Evolutionary conservation across 2,797 vertebrate species (phyloP), one percentile per base, ranked within the genome.

Genomic region (Pipistrellus pipistrellus): DNA sequence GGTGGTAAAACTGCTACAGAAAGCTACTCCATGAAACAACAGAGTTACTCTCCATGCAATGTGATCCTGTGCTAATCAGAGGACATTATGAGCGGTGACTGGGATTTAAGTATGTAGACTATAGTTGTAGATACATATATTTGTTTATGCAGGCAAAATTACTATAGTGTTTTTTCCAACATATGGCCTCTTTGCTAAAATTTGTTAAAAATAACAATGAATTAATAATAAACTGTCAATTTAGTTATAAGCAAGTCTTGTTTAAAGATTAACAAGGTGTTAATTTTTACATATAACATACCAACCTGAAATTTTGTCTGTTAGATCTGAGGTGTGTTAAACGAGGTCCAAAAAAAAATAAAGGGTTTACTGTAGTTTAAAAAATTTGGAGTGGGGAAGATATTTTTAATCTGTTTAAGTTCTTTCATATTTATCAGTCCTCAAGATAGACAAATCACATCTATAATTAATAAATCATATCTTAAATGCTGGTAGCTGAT

Each of bases 361-460:
- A 17, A 64, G 62, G 30, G 62, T n/a, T 64, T 64, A 8, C 62
- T 64, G 30, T 68, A 35, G 66, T 48, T 55, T 90, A 32, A 78
- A 91, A 85, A 59, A 38, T 83, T 55, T 38, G 44, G 9, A 46
- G 6, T 51, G 13, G 32, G 44, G 12, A 30, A 27, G n/a, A 85
- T 85, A 82, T 66, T 75, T 87, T 89, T 69, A 71, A 68, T 12
- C 38, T 62, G 44, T 51, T 93, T 59, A 41, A 15, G 25, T 72
- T 96, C 76, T 86, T 80, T 90, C 23, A 90, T 23, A n/a, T 90
- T 93, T 20, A 57, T 86, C 25, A 38, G 20, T 69, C 25, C 77
- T 57, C 38, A 38, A n/a, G n/a, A 38, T n/a, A 57, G 59, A 86
- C 18, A 75, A 38, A 78, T 48, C 14, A 27, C 77, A 51, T 53